Percentiles rank a stretch among this genome's conserved stretches.
Evolutionary conservation across 2,113 vertebrate genomes (phyloP).

Genomic region (Oryzias celebensis): DNA sequence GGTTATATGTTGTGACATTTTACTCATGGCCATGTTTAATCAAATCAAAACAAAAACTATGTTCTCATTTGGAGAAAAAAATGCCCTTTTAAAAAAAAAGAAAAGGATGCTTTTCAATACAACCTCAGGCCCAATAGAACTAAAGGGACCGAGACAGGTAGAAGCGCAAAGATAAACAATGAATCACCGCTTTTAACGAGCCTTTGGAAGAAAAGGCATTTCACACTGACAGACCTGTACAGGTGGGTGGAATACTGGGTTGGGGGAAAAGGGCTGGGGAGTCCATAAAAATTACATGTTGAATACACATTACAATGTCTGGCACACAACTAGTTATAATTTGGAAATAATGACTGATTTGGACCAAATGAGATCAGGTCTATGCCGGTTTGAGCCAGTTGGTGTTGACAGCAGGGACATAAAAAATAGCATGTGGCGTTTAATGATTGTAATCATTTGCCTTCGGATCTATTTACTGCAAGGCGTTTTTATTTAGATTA

Average conservation of each 20-base stretch:
- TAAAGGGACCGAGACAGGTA: background rate
- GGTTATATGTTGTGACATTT: conserved; percentile 55
- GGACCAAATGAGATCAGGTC: conserved; percentile 31
- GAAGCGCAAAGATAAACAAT: background rate
- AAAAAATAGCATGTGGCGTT: conserved; percentile 51
- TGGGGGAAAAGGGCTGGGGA: background rate
- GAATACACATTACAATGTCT: conserved; percentile 12
- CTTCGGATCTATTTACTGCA: conserved; percentile 43
- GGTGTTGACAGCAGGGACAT: conserved; percentile 50
- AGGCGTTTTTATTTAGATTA: conserved; percentile 38
- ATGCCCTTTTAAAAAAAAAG: too few relatives aligned
- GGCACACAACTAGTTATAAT: conserved; percentile 17
- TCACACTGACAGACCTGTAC: background rate
- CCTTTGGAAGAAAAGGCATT: background rate
- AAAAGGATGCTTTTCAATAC: conserved; percentile 1
- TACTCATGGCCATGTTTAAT: conserved; percentile 16
- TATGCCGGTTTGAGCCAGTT: conserved; percentile 35
- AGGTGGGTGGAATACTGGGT: background rate
- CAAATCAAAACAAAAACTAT: conserved; percentile 3
- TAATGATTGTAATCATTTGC: conserved; percentile 43
- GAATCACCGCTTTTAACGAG: background rate
- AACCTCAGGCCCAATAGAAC: conserved; percentile 5
- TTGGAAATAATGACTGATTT: conserved; percentile 22
- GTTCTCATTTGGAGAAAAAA: conserved; percentile 3
- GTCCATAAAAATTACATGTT: background rate